Evolutionary conservation across 2,113 vertebrate genomes (phyloP).

Genomic region (Microtus oregoni): DNA sequence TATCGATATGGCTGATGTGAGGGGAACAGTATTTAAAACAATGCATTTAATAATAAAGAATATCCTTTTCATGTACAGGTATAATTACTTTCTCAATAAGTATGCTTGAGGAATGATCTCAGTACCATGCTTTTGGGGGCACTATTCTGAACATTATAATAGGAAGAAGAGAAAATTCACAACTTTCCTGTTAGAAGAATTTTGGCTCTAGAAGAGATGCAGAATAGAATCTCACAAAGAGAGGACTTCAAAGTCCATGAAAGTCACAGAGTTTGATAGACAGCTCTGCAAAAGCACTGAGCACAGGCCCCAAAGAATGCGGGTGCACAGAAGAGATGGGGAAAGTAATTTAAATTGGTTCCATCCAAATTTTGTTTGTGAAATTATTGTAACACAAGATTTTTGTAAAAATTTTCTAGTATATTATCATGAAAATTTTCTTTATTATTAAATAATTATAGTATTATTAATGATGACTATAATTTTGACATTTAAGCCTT

Average conservation of each 20-base stretch:
- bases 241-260: not conserved
- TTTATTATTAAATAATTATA: not conserved
- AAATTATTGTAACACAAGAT: not conserved
- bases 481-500: too few species aligned
- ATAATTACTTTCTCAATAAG: not conserved
- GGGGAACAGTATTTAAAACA: not conserved
- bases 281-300: not conserved
- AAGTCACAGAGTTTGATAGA: not conserved
- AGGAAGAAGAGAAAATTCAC: slow-evolving; percentile 30
- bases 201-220: not conserved
- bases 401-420: not conserved
- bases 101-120: not conserved
- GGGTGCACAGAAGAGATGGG: not conserved
- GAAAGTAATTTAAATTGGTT: not conserved
- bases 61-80: not conserved
- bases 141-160: not conserved
- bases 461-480: not conserved
- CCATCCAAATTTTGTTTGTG: not conserved
- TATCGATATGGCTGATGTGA: not conserved
- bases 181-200: not conserved
- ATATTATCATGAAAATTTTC: not conserved
- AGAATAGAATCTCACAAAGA: not conserved
- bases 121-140: not conserved
- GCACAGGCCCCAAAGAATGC: not conserved
- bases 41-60: not conserved